A percentile compares a stretch with the other conserved stretches of the same genome.
phyloP scores from a whole-genome alignment of 2,797 vertebrate genomes.

The Peromyscus melanophrys region DNA sequence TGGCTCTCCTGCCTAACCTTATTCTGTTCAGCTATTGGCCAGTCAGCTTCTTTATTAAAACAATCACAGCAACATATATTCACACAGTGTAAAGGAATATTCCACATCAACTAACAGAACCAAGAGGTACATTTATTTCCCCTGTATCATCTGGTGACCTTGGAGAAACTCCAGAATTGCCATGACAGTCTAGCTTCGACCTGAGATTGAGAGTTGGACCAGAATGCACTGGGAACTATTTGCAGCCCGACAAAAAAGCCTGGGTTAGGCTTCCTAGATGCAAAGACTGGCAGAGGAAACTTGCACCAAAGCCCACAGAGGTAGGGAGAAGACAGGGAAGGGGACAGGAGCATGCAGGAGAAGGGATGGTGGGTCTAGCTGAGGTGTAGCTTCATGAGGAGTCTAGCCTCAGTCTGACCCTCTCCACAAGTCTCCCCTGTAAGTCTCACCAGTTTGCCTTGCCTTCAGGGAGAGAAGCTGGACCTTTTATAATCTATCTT shows the following conservation, averaged over 20 bases:
- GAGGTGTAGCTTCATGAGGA: not conserved
- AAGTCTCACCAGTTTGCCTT: not conserved
- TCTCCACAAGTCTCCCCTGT: not conserved
- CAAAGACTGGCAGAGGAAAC: not conserved
- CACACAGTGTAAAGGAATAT: no score
- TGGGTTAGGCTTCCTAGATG: not conserved
- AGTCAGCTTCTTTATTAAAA: no score
- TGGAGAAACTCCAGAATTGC: not conserved
- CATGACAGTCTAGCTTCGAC: not conserved
- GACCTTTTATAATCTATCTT: not conserved
- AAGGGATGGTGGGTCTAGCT: not conserved
- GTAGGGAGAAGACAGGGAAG: not conserved
- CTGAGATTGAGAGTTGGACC: not conserved
- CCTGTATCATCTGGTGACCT: not conserved
- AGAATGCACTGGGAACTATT: not conserved
- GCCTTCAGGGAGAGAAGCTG: not conserved
- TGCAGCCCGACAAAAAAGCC: not conserved
- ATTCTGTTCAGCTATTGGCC: no score
- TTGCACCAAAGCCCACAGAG: not conserved
- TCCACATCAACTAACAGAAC: not conserved
- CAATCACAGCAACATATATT: no score
- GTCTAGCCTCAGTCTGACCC: not conserved
- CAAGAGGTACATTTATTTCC: not conserved
- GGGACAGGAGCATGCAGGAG: not conserved
- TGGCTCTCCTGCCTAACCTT: no score